Base-by-base conservation (phyloP, 2,888 invertebrate genomes). In the Phaonia tiefii region DNA sequence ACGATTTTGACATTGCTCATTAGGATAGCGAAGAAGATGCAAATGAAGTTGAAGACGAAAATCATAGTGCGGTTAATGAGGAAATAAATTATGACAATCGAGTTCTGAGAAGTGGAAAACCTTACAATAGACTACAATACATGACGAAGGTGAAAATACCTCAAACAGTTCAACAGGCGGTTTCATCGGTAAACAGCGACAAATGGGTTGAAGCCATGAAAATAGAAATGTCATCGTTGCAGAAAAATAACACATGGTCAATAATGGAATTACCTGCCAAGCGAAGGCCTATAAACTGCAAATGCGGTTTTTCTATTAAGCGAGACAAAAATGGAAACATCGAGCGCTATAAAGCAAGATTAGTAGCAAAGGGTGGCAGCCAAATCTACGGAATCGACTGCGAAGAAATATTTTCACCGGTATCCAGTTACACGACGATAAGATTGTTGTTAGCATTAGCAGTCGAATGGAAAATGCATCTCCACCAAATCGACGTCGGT, bases 341-440 rank as follows among this genome's bases (percentile, higher is more conserved):
- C 10, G 70, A 83, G 42, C 75, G 82, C 0, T 83, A 65, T 49
- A 84, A 84, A 44, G 79, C 82, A 20, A 67, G 81, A 2, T 69
- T 84, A 1, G 84, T 83, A 2, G 82, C 84, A 0, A 84, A 84
- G 56, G 78, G 75, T 0, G 78, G 67, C 56, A 54, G 22, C 0
- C 81, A 81, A 20, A 7, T 2, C 2, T 81, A 69, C 51, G 81
- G 79, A 2, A 13, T 83, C 1, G 63, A 83, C 37, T 84, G 80
- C 42, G 54, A 0, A 0, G 84, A 84, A n/a, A 84, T 79, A 8
- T 84, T 84, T 71, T 83, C 81, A 37, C 82, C 83, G 22, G 84
- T 81, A 37, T 42, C 73, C 7, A 75, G 83, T 39, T 72, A 80
- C 54, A 73, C 75, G 58, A 84, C 79, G 4, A 78, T 84, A 49